Base-by-base conservation (phyloP, 2,113 vertebrate genomes). In the Larimichthys crocea region DNA sequence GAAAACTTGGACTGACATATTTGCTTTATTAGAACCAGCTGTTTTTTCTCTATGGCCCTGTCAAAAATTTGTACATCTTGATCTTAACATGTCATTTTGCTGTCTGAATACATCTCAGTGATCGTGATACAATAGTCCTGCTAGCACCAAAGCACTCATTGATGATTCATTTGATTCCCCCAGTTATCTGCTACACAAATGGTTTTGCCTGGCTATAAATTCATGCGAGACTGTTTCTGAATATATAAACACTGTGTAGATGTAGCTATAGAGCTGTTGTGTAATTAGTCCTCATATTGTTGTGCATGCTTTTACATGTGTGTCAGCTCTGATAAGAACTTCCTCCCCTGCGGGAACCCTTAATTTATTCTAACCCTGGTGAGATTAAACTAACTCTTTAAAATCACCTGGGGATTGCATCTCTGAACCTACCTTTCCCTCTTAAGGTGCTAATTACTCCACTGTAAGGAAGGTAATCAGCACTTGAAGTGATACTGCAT, bases 381-480 rank as follows among this genome's bases (percentile, higher is more conserved):
- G 84, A 87, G 84, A 88, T 83, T 83, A 91, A 86, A 86, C 71
- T 69, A 79, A 79, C 79, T 87, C 74, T 81, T 85, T 77, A 67
- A 61, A 82, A 76, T 85, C 82, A 86, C 85, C 74, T 74, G 73
- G 89, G 81, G 86, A 82, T 86, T 52, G 9, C 68, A 52, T 88
- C 57, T 85, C 68, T 82, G 83, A 80, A 86, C 80, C 61, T 73
- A 74, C 70, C 82, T 82, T 79, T 78, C 78, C 82, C 85, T 85
- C 89, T 88, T 72, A 44, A 86, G 86, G 77, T 76, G 74, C 86
- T 93, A 91, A 93, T 92, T 91, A 89, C 91, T 88, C 75, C 87
- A 64, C 78, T 76, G 76, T 89, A 91, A 93, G 89, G 89, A 92
- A 91, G 88, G 85, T 81, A 90, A 92, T 93, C 90, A 91, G 85